Base-by-base conservation (phyloP, 1,140 invertebrate species). In the Zaprionus ornatus region DNA sequence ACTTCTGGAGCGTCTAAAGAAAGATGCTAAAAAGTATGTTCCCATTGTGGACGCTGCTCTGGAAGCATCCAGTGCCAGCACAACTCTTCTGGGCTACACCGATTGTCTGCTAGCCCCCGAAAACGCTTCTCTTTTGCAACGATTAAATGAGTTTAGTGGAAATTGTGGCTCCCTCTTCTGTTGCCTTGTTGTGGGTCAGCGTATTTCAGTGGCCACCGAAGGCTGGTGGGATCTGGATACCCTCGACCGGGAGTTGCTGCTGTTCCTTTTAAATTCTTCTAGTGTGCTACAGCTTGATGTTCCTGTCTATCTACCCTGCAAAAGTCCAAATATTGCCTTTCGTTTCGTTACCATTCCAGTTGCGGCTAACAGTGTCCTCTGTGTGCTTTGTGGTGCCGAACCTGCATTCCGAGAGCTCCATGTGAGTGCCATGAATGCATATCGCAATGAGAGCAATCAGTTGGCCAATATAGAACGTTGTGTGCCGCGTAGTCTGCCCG, bases 221-320 rank as follows among this genome's bases (percentile, higher is more conserved):
- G 96, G 95, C 80, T 97, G 96, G 96, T 97, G 96, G 96, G 94
- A 94, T 42, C 92, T 97, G 48, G 93, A 96, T 65, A 93, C 94
- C 1, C 93, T 94, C 32, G 97, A 97, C 93, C 94, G 96, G 52
- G 95, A 96, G 82, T 93, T 97, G 2, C 90, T 98, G 10, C 94
- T 95, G 0, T 93, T 95, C 19, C 92, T 96, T 29, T 93, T 96
- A 0, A 93, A 93, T 13, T 93, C 94, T 2, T 94, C 96, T 65
- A 94, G 93, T 77, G 93, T 92, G 48, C 94, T 94, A 52, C 94
- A 95, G 7, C 94, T 95, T 73, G 96, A 97, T 93, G 92, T 97
- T 56, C 96, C 96, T 12, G 95, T 97, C 12, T 97, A 96, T 92
- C 92, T 97, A 27, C 97, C 97, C 3, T 94, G 95, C 29, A 96